phyloP scores from a whole-genome alignment of 2,888 invertebrate species.

The Odontocolon sp. region DNA sequence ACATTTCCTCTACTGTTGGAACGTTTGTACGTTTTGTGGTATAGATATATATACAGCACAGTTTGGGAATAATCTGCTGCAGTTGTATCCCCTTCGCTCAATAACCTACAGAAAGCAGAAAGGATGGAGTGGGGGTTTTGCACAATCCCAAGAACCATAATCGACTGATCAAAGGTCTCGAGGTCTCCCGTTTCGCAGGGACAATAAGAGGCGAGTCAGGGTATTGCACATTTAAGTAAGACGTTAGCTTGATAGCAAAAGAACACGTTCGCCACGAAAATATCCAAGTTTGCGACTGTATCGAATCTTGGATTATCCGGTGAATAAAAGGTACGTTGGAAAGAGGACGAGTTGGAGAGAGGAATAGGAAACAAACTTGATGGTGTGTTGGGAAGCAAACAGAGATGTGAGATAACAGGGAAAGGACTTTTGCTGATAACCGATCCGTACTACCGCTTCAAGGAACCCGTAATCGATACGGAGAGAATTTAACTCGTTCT shows the following conservation, averaged over 20 bases:
- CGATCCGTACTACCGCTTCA: background rate
- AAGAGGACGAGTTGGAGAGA: background rate
- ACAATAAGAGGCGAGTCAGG: background rate
- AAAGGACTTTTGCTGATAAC: background rate
- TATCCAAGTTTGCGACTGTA: background rate
- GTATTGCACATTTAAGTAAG: constrained; percentile 1
- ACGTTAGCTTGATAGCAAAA: constrained; percentile 2
- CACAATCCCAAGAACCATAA: constrained; percentile 45
- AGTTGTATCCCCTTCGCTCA: constrained; percentile 10
- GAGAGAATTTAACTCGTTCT: background rate
- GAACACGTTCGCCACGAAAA: constrained; percentile 20
- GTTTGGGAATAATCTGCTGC: constrained; percentile 44
- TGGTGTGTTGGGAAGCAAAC: no score
- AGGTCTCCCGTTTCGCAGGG: constrained; percentile 23
- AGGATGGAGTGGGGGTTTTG: constrained; percentile 19
- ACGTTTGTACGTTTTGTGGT: no score
- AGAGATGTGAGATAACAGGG: background rate
- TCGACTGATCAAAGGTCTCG: constrained; percentile 51
- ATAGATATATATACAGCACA: background rate
- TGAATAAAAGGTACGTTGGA: constrained; percentile 27
- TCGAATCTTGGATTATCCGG: constrained; percentile 19
- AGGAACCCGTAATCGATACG: background rate
- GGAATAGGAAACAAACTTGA: background rate
- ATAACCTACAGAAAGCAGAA: constrained; percentile 7
- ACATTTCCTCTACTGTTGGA: no score